These are phyloP conservation scores for Trachymyrmex septentrionalis DNA, from an alignment of 1,140 invertebrate species.

Conservation along the genomic window DNA sequence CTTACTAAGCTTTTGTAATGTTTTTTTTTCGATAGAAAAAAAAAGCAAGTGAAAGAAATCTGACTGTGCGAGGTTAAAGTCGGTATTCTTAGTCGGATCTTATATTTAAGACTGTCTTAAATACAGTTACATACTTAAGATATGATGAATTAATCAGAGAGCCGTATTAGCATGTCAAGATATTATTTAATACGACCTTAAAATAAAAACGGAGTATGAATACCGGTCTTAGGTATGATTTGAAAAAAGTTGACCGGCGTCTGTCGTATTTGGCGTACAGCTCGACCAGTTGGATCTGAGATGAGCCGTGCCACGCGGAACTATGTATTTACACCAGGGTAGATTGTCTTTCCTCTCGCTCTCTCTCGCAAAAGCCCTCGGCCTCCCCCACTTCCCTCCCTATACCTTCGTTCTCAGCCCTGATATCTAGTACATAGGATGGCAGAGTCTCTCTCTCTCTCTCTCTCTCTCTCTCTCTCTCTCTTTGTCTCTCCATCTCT, in stretches of 20 bases:
- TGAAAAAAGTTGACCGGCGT: conserved; percentile 52
- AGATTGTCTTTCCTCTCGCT: conserved; percentile 60
- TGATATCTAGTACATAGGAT: conserved; percentile 69
- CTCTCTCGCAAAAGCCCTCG: conserved; percentile 37
- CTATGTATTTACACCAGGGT: conserved; percentile 75
- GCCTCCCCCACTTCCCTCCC: conserved; percentile 9
- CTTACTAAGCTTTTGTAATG: too few species aligned
- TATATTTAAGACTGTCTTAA: too few species aligned
- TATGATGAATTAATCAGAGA: too few species aligned
- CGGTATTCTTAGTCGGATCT: too few species aligned
- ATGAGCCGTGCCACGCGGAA: conserved; percentile 40
- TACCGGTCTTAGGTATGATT: conserved; percentile 30
- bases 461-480: conserved; percentile 53
- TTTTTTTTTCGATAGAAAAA: too few species aligned
- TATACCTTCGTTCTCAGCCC: conserved; percentile 46
- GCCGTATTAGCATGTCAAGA: too few species aligned
- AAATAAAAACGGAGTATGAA: not conserved
- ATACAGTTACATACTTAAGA: too few species aligned
- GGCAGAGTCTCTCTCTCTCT: conserved; percentile 54
- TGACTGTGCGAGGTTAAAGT: not conserved
- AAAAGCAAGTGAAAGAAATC: too few species aligned
- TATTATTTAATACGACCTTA: too few species aligned
- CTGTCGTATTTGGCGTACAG: conserved; percentile 30
- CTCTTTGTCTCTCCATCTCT: conserved; percentile 53
- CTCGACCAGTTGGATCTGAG: conserved; percentile 20